Conservation (phyloP, 2,888 invertebrate genomes). For the Chloromyia formosa region DNA sequence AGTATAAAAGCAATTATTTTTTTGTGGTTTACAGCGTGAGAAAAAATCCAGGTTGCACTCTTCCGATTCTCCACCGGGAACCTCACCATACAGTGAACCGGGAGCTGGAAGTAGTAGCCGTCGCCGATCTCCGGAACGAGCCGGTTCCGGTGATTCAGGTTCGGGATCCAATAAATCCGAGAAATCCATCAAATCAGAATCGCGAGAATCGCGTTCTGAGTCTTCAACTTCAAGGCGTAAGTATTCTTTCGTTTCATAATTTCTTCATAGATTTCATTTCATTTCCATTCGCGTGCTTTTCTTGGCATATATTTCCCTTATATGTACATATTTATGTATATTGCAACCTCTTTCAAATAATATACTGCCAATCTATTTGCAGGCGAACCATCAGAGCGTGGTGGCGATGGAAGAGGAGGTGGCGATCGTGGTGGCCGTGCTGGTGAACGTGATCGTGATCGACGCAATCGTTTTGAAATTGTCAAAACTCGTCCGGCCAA, state of each 20-base stretch:
- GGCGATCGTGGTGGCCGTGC: not conserved
- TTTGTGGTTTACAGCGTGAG: conserved; percentile 36
- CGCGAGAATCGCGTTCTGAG: conserved; percentile 29
- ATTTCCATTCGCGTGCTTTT: not conserved
- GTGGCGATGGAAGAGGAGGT: conserved; percentile 44
- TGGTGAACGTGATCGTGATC: conserved; percentile 5
- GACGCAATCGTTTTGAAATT: conserved; percentile 53
- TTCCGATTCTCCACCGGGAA: conserved; percentile 43
- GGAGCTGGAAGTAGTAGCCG: conserved; percentile 20
- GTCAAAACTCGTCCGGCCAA: conserved; percentile 58
- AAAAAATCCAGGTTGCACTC: conserved; percentile 44
- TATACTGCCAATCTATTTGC: too few species aligned
- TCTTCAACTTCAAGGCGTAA: conserved; percentile 33
- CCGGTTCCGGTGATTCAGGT: conserved; percentile 34
- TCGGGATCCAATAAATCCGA: conserved; percentile 36
- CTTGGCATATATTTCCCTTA: too few species aligned
- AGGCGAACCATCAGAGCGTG: conserved; percentile 15
- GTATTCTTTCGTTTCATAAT: not conserved
- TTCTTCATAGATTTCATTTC: too few species aligned
- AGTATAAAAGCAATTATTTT: too few species aligned
- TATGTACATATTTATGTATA: too few species aligned
- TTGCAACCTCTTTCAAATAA: too few species aligned
- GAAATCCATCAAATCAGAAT: conserved; percentile 33
- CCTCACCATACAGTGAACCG: conserved; percentile 27
- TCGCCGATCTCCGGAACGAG: conserved; percentile 28